phyloP scores from a whole-genome alignment of 2,888 invertebrate species.

The Andrena hattorfiana region DNA sequence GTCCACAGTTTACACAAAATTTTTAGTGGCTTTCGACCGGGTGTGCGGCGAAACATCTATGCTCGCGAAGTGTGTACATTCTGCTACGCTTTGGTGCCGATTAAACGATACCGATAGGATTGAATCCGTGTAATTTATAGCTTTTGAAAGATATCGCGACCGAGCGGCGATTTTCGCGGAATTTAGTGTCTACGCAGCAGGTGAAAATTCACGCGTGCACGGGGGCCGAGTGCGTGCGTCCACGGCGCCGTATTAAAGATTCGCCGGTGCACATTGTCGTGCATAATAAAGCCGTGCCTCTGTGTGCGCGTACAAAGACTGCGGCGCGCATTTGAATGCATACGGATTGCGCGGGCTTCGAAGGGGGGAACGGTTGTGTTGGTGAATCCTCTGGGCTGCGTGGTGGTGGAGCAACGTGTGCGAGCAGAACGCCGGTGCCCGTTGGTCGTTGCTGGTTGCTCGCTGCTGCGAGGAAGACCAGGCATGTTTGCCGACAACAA shows the following conservation, averaged over 20 bases:
- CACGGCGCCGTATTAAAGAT: conserved; percentile 48
- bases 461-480: conserved; percentile 70
- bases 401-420: conserved; percentile 65
- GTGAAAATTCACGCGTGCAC: conserved; percentile 35
- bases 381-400: conserved; percentile 22
- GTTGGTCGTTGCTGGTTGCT: conserved; percentile 53
- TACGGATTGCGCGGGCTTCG: neutral
- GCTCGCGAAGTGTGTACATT: too few relatives aligned
- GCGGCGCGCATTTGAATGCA: conserved; percentile 5
- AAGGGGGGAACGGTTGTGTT: neutral
- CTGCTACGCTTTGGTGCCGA: too few relatives aligned
- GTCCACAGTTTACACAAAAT: neutral
- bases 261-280: conserved; percentile 33
- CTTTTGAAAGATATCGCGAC: too few relatives aligned
- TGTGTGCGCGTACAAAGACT: conserved; percentile 1
- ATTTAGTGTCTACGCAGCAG: neutral
- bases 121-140: too few relatives aligned
- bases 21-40: conserved; percentile 13
- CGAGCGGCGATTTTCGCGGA: neutral
- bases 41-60: neutral
- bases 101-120: too few relatives aligned
- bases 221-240: conserved; percentile 25
- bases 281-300: conserved; percentile 46
- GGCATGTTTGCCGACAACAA: conserved; percentile 80
- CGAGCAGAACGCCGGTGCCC: conserved; percentile 61